Percentiles rank a stretch among this genome's conserved stretches.
phyloP scores from a whole-genome alignment of 2,888 invertebrate genomes.

The Ophion obscuratus region DNA sequence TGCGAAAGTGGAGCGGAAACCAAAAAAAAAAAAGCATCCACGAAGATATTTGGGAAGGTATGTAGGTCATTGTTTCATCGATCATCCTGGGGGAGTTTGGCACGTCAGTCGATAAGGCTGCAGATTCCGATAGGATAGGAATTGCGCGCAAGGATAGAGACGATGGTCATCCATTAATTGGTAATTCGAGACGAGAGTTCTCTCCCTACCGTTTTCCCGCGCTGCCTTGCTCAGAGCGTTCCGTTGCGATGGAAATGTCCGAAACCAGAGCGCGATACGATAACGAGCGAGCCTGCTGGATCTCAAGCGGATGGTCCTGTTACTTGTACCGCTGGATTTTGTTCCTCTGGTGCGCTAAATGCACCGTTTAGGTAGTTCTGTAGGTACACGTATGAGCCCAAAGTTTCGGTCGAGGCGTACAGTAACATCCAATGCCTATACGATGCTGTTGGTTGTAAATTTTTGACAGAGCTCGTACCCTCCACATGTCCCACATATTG shows the following conservation, averaged over 20 bases:
- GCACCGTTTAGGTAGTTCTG: background rate
- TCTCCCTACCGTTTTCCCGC: background rate
- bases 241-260: conserved; percentile 31
- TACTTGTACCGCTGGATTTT: conserved; percentile 16
- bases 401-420: too few relatives aligned
- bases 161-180: conserved; percentile 43
- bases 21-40: background rate
- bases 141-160: conserved; percentile 5
- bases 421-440: too few relatives aligned
- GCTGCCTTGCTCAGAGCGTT: background rate
- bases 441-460: too few relatives aligned
- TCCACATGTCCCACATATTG: too few relatives aligned
- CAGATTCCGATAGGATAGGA: background rate
- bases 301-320: conserved; percentile 14
- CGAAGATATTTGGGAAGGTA: background rate
- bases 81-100: background rate
- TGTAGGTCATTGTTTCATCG: conserved; percentile 1
- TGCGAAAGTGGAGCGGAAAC: background rate
- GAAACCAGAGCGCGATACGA: conserved; percentile 7
- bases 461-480: too few relatives aligned
- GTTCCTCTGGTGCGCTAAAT: conserved; percentile 44
- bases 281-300: background rate
- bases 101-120: background rate
- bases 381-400: too few relatives aligned
- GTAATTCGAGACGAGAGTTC: conserved; percentile 8